Evolutionary conservation across 2,113 vertebrate genomes (phyloP), one percentile per base, ranked within the genome.

Genomic region (Poeciliopsis occidentalis): DNA sequence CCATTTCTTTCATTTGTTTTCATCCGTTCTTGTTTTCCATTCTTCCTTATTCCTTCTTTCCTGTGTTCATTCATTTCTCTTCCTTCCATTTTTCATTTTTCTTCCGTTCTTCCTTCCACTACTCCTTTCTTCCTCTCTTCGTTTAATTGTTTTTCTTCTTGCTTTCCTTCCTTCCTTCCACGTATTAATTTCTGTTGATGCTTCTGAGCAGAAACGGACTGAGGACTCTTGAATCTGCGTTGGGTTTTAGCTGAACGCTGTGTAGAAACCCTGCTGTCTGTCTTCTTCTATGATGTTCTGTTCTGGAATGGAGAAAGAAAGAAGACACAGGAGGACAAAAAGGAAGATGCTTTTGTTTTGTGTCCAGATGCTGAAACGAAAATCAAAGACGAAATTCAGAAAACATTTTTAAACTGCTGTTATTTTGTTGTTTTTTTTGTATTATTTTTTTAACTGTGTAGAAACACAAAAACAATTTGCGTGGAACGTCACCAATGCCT

Each of bases 201-300:
- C 39, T 41, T 17, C 19, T 47, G 6, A 47, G 19, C 1, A 1
- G 22, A 37, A 11, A 11, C 32, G 7, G 47, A 22, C 17, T 3
- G 24, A 57, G 51, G 0, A 3, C 8, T 54, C 19, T 22, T 8
- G 47, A 8, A n/a, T n/a, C 22, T 8, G 22, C 7, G 44, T 57
- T n/a, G 2, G 24, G 17, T n/a, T 24, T 8, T 11, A 11, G 4
- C 24, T 10, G n/a, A 10, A 57, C 0, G 17, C 51, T 57, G 19
- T n/a, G 51, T 57, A 57, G 51, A 24, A 57, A 57, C 24, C 51
- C 22, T 57, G 51, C 22, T 3, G 51, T 92, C 22, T 3, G 51
- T 92, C 91, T 88, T 91, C 90, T 90, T 93, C 90, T 90, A 93
- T 93, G 92, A 93, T 93, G 86, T 93, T 93, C 92, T 92, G 8